Base-by-base conservation (phyloP, 1,140 invertebrate genomes). In the Matsumurasca onukii region DNA sequence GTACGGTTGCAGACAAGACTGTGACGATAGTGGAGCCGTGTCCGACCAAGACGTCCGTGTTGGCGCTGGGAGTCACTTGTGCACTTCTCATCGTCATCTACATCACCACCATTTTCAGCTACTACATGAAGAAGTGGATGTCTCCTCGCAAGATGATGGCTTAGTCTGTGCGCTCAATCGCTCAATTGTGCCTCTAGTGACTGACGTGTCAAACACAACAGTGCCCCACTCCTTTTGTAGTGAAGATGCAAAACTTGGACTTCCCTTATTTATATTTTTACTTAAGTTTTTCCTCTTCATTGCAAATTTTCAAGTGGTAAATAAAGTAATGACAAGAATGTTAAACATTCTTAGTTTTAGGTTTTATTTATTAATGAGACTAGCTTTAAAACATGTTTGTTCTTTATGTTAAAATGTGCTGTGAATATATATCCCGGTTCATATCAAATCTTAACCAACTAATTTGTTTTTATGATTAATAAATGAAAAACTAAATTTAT, bases 51-150 rank as follows among this genome's bases (percentile, higher is more conserved):
- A 91, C 90, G 24, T 95, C 94, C 2, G 91, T 97, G 1, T 79
- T 97, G 52, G 89, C 93, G 1, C 80, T 97, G 51, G 91, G 91
- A 63, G 91, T 97, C 0, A 94, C 93, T 49, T 95, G 93, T 78
- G 93, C 92, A 45, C 84, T 97, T 39, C 83, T 97, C 68, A 86
- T 95, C 45, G 85, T 97, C n/a, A 86, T 97, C 20, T 97, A 97
- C 81, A 88, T 94, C 74, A 91, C 89, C 65, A 95, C 92, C 27
- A 84, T 94, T 71, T 93, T 93, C 83, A 93, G 90, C 78, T 94
- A 94, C 80, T 93, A 92, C 82, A 93, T 93, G 89, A 92, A 91
- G 77, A 93, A 93, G 78, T 95, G 92, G 91, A 83, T 93, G 78
- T 85, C 88, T 72, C 91, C 91, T 22, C 84, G 88, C 68, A 94